Evolutionary conservation across 2,113 vertebrate species (phyloP).

Genomic region (Carollia perspicillata): DNA sequence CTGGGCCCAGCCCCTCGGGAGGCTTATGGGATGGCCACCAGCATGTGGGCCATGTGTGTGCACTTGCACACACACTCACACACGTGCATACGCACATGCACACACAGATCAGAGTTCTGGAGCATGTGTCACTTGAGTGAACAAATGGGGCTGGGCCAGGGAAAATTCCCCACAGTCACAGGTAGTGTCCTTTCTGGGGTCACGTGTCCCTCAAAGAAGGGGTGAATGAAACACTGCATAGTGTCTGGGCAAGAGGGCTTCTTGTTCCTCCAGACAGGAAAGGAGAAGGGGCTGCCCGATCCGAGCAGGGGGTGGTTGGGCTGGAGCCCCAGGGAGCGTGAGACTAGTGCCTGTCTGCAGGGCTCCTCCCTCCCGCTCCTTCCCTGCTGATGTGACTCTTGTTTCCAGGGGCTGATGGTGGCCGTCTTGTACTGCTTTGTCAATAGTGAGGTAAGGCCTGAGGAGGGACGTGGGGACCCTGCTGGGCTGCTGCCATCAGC

Average conservation of each 20-base stretch:
- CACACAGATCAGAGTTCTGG: not conserved
- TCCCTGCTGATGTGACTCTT: constrained; percentile 17
- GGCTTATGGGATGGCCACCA: not conserved
- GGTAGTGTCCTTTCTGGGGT: accelerated
- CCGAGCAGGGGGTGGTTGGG: not conserved
- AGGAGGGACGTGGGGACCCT: not conserved
- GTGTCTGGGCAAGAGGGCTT: not conserved
- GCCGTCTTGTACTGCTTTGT: constrained; percentile 91
- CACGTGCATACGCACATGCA: not conserved
- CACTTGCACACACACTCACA: no score
- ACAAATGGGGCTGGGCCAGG: not conserved
- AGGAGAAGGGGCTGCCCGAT: not conserved
- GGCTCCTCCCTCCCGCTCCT: accelerated
- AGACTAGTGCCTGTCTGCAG: not conserved
- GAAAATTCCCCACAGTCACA: accelerated
- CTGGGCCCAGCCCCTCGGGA: not conserved
- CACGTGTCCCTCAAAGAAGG: not conserved
- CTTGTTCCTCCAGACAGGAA: not conserved
- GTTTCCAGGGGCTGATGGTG: constrained; percentile 88
- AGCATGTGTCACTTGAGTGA: not conserved
- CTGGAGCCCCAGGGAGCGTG: not conserved
- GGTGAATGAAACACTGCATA: no score
- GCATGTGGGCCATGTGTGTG: not conserved
- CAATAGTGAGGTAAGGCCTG: constrained; percentile 89
- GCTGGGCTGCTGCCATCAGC: not conserved